These are phyloP conservation scores for Andrena chrysosceles DNA, from an alignment of 2,888 invertebrate species.

Conservation along the genomic window DNA sequence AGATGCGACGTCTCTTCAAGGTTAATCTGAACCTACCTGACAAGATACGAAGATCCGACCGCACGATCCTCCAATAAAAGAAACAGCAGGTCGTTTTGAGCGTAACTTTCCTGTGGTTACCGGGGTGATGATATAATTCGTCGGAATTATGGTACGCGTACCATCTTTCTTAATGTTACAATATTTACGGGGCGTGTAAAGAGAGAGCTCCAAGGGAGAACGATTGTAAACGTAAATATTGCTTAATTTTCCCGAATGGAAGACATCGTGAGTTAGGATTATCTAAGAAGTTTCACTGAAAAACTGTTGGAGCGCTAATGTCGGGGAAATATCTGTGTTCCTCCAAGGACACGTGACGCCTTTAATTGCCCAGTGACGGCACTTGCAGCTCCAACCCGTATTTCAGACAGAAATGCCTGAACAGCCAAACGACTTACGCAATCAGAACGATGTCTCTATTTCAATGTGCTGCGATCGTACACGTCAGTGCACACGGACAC, in stretches of 20 bases:
- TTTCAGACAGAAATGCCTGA: neutral
- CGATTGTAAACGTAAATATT: neutral
- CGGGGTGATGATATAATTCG: constrained; percentile 64
- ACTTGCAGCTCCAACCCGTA: neutral
- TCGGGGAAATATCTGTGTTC: neutral
- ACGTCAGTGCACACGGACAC: neutral
- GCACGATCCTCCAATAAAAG: constrained; percentile 41
- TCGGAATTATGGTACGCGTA: constrained; percentile 22
- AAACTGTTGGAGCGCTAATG: neutral
- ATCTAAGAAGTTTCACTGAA: neutral
- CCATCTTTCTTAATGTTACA: neutral
- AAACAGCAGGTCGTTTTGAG: constrained; percentile 32
- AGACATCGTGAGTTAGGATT: neutral
- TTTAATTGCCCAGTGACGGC: constrained; percentile 5
- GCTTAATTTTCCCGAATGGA: neutral
- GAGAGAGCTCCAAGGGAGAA: neutral
- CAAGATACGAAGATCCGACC: constrained; percentile 21
- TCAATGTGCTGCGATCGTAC: neutral
- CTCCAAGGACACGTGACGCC: neutral
- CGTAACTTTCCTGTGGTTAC: constrained; percentile 57
- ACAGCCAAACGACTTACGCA: neutral
- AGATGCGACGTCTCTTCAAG: constrained; percentile 48
- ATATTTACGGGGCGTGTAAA: neutral
- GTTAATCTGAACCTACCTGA: constrained; percentile 44
- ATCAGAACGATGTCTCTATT: constrained; percentile 25